A percentile compares a stretch with the other conserved stretches of the same genome.
Conservation (phyloP, 1,140 invertebrate species). For the Leptinotarsa texana region DNA sequence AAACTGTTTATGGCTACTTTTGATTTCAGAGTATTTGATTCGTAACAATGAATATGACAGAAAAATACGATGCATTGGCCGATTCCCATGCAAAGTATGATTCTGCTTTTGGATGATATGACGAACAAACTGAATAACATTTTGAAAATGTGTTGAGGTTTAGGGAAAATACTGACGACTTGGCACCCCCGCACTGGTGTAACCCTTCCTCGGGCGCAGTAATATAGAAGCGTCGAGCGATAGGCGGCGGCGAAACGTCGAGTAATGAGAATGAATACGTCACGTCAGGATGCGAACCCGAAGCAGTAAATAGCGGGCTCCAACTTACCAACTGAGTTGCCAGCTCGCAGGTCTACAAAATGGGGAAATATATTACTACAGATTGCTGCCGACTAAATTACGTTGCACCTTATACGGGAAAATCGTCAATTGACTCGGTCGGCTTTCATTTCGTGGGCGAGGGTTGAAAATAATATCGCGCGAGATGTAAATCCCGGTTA, state of each 20-base stretch:
- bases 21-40: too few relatives aligned
- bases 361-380: conserved; percentile 48
- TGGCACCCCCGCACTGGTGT: conserved; percentile 18
- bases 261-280: conserved; percentile 55
- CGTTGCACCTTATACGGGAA: conserved; percentile 38
- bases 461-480: too few relatives aligned
- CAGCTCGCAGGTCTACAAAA: conserved; percentile 32
- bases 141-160: too few relatives aligned
- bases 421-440: background rate
- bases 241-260: conserved; percentile 50
- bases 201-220: conserved; percentile 45
- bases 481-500: too few relatives aligned
- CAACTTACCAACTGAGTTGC: conserved; percentile 40
- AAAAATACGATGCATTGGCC: too few relatives aligned
- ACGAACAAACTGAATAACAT: too few relatives aligned
- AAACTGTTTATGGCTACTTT: too few relatives aligned
- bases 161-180: too few relatives aligned
- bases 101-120: too few relatives aligned
- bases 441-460: too few relatives aligned
- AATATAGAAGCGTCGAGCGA: conserved; percentile 39
- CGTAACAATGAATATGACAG: too few relatives aligned
- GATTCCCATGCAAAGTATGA: too few relatives aligned
- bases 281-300: conserved; percentile 49
- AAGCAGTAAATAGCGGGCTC: conserved; percentile 49
- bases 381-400: conserved; percentile 49